phyloP scores from a whole-genome alignment of 2,888 invertebrate species.

The Endotricha flammealis region DNA sequence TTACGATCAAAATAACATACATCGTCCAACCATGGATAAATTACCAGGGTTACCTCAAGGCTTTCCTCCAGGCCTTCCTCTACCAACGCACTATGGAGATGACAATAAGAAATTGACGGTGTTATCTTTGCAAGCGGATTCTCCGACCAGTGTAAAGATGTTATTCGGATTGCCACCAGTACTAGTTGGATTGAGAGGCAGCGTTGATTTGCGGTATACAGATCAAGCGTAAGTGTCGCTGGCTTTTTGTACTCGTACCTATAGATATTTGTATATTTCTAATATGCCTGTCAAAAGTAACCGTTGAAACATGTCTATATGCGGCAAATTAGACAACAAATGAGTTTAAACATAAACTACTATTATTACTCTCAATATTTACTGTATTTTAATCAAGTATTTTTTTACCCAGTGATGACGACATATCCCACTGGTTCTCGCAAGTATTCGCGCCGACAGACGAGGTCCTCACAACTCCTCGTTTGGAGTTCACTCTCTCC shows the following conservation, averaged over 20 bases:
- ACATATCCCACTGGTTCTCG: slow-evolving; percentile 86
- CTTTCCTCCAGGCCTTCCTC: slow-evolving; percentile 42
- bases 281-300: too few relatives aligned
- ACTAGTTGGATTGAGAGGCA: slow-evolving; percentile 90
- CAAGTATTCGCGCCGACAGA: slow-evolving; percentile 93
- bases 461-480: slow-evolving; percentile 90
- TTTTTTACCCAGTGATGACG: slow-evolving; percentile 81
- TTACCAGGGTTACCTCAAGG: slow-evolving; percentile 43
- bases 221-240: slow-evolving; percentile 83
- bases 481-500: slow-evolving; percentile 89
- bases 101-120: slow-evolving; percentile 72
- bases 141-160: slow-evolving; percentile 87
- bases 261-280: too few relatives aligned
- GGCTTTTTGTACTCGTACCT: slow-evolving; percentile 4
- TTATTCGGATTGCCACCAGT: slow-evolving; percentile 89
- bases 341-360: too few relatives aligned
- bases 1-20: slow-evolving; percentile 56
- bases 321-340: too few relatives aligned
- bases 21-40: slow-evolving; percentile 43
- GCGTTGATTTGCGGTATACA: slow-evolving; percentile 92
- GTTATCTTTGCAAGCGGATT: slow-evolving; percentile 84
- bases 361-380: background rate
- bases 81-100: slow-evolving; percentile 47
- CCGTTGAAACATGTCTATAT: too few relatives aligned
- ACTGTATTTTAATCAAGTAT: too few relatives aligned